These are phyloP conservation scores for Periophthalmus magnuspinnatus DNA, from an alignment of 2,797 vertebrate species.

Conservation along the genomic window DNA sequence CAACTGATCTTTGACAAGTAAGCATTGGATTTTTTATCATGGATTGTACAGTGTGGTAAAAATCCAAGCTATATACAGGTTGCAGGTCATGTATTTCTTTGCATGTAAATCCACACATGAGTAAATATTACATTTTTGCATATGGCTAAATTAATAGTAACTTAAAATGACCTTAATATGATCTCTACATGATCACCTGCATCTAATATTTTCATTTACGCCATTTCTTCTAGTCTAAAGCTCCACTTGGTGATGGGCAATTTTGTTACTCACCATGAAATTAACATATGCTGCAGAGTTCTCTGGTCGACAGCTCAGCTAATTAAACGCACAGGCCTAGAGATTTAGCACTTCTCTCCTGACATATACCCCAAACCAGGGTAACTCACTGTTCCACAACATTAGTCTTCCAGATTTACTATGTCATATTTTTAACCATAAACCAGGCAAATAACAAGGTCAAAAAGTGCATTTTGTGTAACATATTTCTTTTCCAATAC, in stretches of 20 bases:
- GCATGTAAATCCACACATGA: too few species aligned
- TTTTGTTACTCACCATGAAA: slow-evolving; percentile 4
- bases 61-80: too few species aligned
- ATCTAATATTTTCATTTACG: not conserved
- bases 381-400: slow-evolving; percentile 28
- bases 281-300: slow-evolving; percentile 13
- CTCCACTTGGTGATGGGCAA: not conserved
- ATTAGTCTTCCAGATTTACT: not conserved
- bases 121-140: not conserved
- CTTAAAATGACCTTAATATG: not conserved
- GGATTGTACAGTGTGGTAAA: too few species aligned
- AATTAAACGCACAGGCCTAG: slow-evolving; percentile 16
- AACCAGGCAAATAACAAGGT: too few species aligned
- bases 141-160: not conserved
- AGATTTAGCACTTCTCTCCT: slow-evolving; percentile 10
- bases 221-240: not conserved
- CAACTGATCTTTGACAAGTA: too few species aligned
- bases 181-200: not conserved
- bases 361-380: slow-evolving; percentile 10
- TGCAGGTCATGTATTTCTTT: too few species aligned
- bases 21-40: too few species aligned
- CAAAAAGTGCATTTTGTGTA: too few species aligned
- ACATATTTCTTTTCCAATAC: too few species aligned
- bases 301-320: not conserved
- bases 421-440: not conserved